A percentile compares a stretch with the other conserved stretches of the same genome.
Evolutionary conservation across 2,797 vertebrate species (phyloP).

Genomic region (Gymnoscopelus microlampas): DNA sequence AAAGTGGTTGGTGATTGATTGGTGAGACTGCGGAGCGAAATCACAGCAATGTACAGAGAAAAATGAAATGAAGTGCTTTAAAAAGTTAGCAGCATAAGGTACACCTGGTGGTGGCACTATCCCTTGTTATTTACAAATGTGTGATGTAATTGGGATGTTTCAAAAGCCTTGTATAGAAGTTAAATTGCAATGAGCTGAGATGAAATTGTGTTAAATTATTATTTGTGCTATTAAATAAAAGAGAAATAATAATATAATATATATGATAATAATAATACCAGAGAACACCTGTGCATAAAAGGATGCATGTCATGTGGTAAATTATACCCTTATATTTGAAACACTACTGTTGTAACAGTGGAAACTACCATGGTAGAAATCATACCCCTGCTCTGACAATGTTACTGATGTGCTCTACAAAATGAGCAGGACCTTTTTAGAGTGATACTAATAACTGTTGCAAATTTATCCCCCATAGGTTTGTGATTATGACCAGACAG

Average conservation of each 20-base stretch:
- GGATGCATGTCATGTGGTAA: not conserved
- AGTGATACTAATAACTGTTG: not conserved
- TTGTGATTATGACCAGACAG: conserved; percentile 67
- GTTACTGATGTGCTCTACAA: not conserved
- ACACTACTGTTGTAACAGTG: no score
- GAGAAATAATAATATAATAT: not conserved
- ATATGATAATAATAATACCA: not conserved
- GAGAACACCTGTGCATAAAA: not conserved
- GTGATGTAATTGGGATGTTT: no score
- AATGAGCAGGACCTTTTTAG: not conserved
- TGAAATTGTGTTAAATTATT: not conserved
- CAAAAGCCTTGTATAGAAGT: no score
- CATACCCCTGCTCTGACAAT: not conserved
- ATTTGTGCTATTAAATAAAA: not conserved
- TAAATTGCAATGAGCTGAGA: no score
- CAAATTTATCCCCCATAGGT: conserved; percentile 35
- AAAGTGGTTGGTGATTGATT: no score
- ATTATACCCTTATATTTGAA: not conserved
- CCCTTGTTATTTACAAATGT: no score
- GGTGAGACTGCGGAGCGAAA: no score
- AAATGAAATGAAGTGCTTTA: no score
- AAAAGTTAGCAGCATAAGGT: no score
- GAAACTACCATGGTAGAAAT: not conserved
- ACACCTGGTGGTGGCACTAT: no score
- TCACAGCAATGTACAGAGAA: no score